phyloP scores from a whole-genome alignment of 2,888 invertebrate genomes.

The Meiosimyza decipiens region DNA sequence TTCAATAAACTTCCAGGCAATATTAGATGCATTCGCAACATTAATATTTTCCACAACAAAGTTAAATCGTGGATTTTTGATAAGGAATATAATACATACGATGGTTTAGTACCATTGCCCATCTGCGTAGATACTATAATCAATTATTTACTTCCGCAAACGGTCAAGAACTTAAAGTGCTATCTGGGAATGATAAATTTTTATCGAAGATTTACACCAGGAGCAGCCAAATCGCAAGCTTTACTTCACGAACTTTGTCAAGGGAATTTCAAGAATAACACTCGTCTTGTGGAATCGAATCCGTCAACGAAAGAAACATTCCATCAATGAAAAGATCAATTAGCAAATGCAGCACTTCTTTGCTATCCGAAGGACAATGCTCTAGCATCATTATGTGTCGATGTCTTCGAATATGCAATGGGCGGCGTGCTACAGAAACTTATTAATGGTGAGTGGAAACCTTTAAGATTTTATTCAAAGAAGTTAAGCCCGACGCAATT shows the following conservation, averaged over 20 bases:
- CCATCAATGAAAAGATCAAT: neutral
- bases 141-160: conserved; percentile 1
- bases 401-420: neutral
- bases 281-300: conserved; percentile 2
- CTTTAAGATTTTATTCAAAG: conserved; percentile 60
- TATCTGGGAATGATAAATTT: neutral
- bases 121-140: neutral
- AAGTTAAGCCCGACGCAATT: conserved; percentile 54
- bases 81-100: too few species aligned
- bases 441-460: conserved; percentile 44
- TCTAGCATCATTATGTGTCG: neutral
- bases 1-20: too few species aligned
- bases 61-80: too few species aligned
- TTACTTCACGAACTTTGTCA: conserved; percentile 3
- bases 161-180: neutral
- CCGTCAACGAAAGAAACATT: neutral
- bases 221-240: neutral
- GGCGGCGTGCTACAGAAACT: conserved; percentile 3
- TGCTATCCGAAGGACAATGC: too few species aligned
- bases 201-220: neutral
- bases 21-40: too few species aligned
- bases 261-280: neutral
- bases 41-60: too few species aligned
- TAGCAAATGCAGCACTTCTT: neutral
- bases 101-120: neutral